Base-by-base conservation (phyloP, 2,888 invertebrate genomes). In the Neoitamus cyanurus region DNA sequence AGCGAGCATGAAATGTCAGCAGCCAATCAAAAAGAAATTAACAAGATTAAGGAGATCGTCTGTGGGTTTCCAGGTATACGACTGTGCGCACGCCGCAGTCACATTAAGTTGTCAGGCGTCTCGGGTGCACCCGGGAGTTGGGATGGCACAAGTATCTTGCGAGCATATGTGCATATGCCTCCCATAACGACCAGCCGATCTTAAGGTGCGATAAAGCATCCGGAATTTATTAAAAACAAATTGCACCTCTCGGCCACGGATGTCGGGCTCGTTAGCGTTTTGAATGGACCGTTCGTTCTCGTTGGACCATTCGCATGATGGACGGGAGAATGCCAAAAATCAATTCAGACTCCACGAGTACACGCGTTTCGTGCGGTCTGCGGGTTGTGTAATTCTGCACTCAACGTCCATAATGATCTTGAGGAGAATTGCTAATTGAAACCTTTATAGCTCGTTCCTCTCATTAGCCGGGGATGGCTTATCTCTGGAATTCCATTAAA, bases 1-100 rank as follows among this genome's bases (percentile, higher is more conserved):
- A 7, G 7, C 34, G n/a, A 42, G 46, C 42, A 75, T 75, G 75
- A 75, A 75, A 75, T 42, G 75, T 75, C 46, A 75, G 42, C 46
- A 75, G 75, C 42, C 28, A 42, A 75, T 75, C 75, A 25, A 75
- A 75, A 75, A 37, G 42, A 46, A 75, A 75, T 75, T 75, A 75
- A 75, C 28, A 46, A 75, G 75, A 73, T 73, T 73, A 73, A 73
- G 36, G 31, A 73, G 37, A 75, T 42, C 46, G 20, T 37, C 9
- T 3, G 13, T 11, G 25, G 20, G 20, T 58, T 20, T 6, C 1
- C 6, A 20, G 15, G 25, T 15, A 20, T 25, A 20, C 20, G 58
- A 58, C 11, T 58, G 6, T 58, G 20, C 15, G 48, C 15, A 48
- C 15, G 3, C 15, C 15, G 15, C 48, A 48, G 6, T 20, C 9